Base-by-base conservation (phyloP, 2,113 vertebrate genomes). In the Barbus barbus region DNA sequence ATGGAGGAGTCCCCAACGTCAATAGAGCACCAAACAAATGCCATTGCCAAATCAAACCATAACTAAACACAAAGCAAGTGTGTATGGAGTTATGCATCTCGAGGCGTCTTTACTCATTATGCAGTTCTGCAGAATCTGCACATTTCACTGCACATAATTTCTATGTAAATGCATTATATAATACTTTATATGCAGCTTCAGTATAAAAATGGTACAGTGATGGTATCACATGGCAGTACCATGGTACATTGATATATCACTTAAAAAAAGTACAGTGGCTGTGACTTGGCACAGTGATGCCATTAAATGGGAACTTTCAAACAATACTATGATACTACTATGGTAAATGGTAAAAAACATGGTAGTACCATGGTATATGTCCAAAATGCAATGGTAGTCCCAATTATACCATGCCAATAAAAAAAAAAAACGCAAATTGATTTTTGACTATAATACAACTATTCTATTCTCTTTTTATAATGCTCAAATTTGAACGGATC, bases 81-180 rank as follows among this genome's bases (percentile, higher is more conserved):
- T 16, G n/a, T 46, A 24, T 46, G 12, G 41, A 46, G 26, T 51
- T 48, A 51, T 51, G 38, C n/a, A 48, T 75, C 44, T 75, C 5
- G 9, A 31, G 44, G 44, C 16, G 1, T 75, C 12, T 73, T 73
- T 44, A 38, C 44, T 20, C 20, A 75, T 51, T 51, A 75, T 75
- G 73, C 73, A 75, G 46, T 51, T 75, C 44, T 51, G 73, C 8
- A 20, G 16, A 75, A 26, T 75, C 44, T 75, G 44, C 41, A 38
- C 11, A 67, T 41, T 38, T 41, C 22, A 24, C n/a, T 16, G 12
- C n/a, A 72, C 9, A 14, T 72, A 1, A 20, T 38, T 38, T 38
- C 9, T 38, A 33, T 22, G 16, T 4, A 69, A 33, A 38, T 69
- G 20, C 65, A 69, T 38, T 26, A 26, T 14, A 22, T 38, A 18